These are phyloP conservation scores for Phallusia fumigata DNA, from an alignment of 23 tunicate species.

Conservation along the genomic window DNA sequence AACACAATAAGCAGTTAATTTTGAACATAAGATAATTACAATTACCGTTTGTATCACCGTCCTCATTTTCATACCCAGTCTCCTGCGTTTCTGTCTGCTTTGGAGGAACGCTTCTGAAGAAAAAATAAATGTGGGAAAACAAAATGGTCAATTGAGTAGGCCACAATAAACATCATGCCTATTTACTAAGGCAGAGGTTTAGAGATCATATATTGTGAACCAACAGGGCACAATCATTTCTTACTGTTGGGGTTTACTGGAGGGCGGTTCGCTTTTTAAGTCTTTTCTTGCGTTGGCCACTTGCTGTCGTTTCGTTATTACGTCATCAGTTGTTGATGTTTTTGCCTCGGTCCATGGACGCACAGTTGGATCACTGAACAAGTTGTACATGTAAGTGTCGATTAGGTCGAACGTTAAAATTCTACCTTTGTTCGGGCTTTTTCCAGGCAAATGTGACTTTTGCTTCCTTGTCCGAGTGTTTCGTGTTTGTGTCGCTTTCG, in stretches of 20 bases:
- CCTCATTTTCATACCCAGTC: too few relatives aligned
- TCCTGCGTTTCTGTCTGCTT: neutral
- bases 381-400: too few relatives aligned
- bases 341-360: slow-evolving; percentile 54
- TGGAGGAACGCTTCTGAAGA: neutral
- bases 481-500: slow-evolving; percentile 7
- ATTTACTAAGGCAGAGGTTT: too few relatives aligned
- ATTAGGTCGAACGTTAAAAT: too few relatives aligned
- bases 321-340: neutral
- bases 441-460: neutral
- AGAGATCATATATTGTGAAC: too few relatives aligned
- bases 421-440: neutral
- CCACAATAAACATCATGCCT: too few relatives aligned
- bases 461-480: neutral
- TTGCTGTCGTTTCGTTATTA: slow-evolving; percentile 15
- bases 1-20: too few relatives aligned
- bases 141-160: too few relatives aligned
- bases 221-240: neutral
- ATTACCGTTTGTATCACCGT: too few relatives aligned
- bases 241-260: neutral
- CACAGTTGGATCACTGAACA: neutral
- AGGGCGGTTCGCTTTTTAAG: slow-evolving; percentile 51
- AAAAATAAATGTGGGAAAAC: neutral
- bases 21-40: too few relatives aligned
- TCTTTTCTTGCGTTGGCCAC: slow-evolving; percentile 8